Evolutionary conservation across 1,140 invertebrate genomes (phyloP).

Genomic region (Phenacoccus solenopsis): DNA sequence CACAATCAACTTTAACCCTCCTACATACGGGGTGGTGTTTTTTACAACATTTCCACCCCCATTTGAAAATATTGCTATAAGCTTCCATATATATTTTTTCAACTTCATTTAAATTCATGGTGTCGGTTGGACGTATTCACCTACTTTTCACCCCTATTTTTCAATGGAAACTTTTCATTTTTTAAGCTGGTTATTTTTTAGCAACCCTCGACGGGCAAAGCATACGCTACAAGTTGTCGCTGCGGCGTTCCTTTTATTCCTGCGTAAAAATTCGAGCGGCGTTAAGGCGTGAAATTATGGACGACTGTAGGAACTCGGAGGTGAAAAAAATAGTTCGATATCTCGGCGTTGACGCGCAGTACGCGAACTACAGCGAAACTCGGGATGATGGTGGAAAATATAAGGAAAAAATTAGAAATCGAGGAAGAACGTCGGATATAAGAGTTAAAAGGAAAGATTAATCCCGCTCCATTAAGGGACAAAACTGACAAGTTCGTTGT

Average conservation of each 20-base stretch:
- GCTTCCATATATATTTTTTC: neutral
- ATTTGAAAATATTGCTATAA: neutral
- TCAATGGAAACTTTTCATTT: neutral
- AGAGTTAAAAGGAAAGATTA: slow-evolving; percentile 17
- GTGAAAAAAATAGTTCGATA: too few species aligned
- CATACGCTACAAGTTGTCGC: neutral
- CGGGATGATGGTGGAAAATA: too few species aligned
- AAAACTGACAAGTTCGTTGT: slow-evolving; percentile 17
- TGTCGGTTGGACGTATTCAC: neutral
- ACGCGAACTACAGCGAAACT: too few species aligned
- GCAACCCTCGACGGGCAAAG: neutral
- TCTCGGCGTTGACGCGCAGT: too few species aligned
- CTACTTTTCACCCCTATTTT: slow-evolving; percentile 1
- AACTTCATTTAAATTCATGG: neutral
- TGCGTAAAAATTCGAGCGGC: neutral
- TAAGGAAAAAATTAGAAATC: slow-evolving; percentile 5
- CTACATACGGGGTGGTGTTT: neutral
- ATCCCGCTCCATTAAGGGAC: slow-evolving; percentile 15
- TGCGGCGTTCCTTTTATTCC: neutral
- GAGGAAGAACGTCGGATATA: neutral
- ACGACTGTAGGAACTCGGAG: neutral
- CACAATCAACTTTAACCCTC: neutral
- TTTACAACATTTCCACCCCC: neutral
- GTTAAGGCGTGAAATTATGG: neutral
- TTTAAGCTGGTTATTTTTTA: neutral